Evolutionary conservation across 2,888 invertebrate species (phyloP).

Genomic region (Catocala fraxini): DNA sequence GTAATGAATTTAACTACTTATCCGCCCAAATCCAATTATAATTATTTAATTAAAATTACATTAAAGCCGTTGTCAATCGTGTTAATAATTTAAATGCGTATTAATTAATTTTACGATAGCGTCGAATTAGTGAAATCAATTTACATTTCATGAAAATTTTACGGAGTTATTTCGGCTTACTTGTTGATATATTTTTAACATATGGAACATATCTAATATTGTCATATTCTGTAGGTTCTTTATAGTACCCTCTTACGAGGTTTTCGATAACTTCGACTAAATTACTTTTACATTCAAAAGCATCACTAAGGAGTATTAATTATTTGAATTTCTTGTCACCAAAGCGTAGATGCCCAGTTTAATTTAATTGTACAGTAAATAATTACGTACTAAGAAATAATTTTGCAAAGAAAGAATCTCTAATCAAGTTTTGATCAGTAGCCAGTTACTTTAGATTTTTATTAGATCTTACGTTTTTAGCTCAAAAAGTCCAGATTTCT

Average conservation of each 20-base stretch:
- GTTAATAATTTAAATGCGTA: constrained; percentile 31
- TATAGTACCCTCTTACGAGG: too few relatives aligned
- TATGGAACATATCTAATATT: too few relatives aligned
- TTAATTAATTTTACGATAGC: constrained; percentile 19
- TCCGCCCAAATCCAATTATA: constrained; percentile 42
- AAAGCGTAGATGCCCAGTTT: too few relatives aligned
- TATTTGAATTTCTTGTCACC: too few relatives aligned
- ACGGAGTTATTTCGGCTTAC: too few relatives aligned
- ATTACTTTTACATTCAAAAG: too few relatives aligned
- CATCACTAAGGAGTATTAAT: too few relatives aligned
- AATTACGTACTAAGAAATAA: background rate
- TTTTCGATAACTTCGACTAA: too few relatives aligned
- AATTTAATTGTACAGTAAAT: background rate
- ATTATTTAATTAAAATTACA: constrained; percentile 44
- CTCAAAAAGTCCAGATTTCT: constrained; percentile 11
- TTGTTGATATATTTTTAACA: too few relatives aligned
- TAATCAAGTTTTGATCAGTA: background rate
- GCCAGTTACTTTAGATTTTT: constrained; percentile 18
- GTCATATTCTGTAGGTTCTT: too few relatives aligned
- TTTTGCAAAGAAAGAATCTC: background rate
- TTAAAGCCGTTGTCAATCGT: constrained; percentile 35
- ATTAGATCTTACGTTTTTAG: constrained; percentile 20
- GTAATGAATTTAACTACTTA: constrained; percentile 35
- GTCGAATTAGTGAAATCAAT: constrained; percentile 9
- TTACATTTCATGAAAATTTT: background rate